Evolutionary conservation across 2,797 vertebrate genomes (phyloP), one percentile per base, ranked within the genome.

Genomic region (Sebastes trivittatus): DNA sequence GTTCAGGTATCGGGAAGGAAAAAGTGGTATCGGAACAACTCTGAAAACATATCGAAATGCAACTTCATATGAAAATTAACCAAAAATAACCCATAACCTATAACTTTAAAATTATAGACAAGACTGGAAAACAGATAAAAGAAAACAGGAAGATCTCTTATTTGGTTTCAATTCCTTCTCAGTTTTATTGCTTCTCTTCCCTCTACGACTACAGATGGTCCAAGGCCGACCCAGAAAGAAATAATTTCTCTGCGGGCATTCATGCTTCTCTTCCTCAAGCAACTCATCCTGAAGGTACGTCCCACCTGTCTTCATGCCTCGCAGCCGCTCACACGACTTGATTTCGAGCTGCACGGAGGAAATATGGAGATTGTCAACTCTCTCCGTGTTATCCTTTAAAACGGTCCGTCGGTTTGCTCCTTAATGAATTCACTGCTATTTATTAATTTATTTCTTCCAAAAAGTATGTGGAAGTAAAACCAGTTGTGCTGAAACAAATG

Each of bases 191-290:
- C 36, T 71, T 66, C 46, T 82, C 42, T n/a, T 84, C 49, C 69
- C 70, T 87, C 52, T 76, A 14, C 23, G 60, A 61, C 71, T 73
- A 16, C 94, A 99, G 98, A 99, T 91, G 98, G 98, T 73, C 96
- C 97, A 32, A 95, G 98, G 67, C 98, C 98, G 83, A 97, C 95
- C 88, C 97, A 97, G 77, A 98, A 98, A 87, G 98, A 99, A 94
- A 96, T 98, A 27, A 90, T 97, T 84, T 97, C 98, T 88, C 94
- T 99, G 70, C 93, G 98, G 90, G 98, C 97, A 0, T 98, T 97
- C 90, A 96, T 99, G 89, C 92, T 99, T 89, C 97, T 99, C 92
- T 99, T 99, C 80, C 94, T 99, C 92, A 99, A 99, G 82, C 98
- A 99, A 72, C 95, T 99, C 65, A 98, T 99, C 86, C 97, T 98